These are phyloP conservation scores for Alethe diademata DNA, from an alignment of 2,113 vertebrate genomes.

Conservation along the genomic window DNA sequence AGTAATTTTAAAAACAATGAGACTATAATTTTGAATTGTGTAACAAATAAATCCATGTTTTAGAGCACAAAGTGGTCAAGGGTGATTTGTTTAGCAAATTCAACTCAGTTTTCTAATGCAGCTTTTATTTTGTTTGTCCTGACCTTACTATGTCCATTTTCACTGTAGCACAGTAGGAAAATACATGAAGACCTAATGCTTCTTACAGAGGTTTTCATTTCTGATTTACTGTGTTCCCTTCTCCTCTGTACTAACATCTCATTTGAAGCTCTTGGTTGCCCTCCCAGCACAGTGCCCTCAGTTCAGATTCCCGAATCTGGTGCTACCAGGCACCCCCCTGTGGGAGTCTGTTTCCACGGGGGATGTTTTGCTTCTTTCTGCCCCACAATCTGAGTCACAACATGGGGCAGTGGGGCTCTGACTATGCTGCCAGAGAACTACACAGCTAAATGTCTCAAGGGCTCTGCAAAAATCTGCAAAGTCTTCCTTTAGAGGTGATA, in stretches of 20 bases:
- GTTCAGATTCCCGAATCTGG: neutral
- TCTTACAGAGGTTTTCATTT: neutral
- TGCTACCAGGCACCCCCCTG: neutral
- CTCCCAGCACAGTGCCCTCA: neutral
- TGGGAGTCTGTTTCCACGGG: neutral
- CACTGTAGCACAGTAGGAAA: neutral
- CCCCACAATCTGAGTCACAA: neutral
- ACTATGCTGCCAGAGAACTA: neutral
- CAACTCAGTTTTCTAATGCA: neutral
- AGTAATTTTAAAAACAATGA: neutral
- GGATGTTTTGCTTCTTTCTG: neutral
- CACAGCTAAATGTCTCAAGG: neutral
- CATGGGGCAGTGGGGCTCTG: neutral
- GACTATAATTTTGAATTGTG: neutral
- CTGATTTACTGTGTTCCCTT: neutral
- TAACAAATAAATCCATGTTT: neutral
- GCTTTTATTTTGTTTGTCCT: neutral
- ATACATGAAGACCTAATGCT: neutral
- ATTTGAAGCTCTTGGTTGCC: neutral
- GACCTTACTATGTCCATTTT: neutral
- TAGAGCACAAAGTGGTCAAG: neutral
- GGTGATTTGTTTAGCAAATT: neutral
- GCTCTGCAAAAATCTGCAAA: neutral
- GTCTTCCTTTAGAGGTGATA: neutral
- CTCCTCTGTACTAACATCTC: neutral